Evolutionary conservation across 2,797 vertebrate genomes (phyloP).

Genomic region (Poecilia picta): DNA sequence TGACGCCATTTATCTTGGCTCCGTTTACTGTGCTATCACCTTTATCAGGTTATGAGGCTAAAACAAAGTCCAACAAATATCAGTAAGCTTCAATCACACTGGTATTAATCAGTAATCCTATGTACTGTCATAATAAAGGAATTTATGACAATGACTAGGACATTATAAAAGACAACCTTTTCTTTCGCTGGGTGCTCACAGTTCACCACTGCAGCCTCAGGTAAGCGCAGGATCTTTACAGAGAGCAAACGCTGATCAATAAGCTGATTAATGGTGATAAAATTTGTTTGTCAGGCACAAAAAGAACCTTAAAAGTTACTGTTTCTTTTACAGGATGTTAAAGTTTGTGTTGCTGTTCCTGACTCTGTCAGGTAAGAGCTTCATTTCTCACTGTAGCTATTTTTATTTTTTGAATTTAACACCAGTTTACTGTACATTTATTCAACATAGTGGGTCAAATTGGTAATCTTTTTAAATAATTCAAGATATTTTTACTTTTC

Average conservation of each 20-base stretch:
- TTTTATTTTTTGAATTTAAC: not conserved
- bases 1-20: not conserved
- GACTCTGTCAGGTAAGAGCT: conserved; percentile 74
- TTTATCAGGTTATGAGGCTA: conserved; percentile 14
- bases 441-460: not conserved
- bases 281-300: too few species aligned
- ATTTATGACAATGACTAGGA: conserved; percentile 43
- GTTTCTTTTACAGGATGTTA: conserved; percentile 71
- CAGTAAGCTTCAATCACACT: conserved; percentile 1
- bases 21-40: conserved; percentile 4
- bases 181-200: conserved; percentile 9
- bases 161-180: conserved; percentile 19
- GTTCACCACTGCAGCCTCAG: conserved; percentile 34
- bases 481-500: not conserved
- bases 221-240: conserved; percentile 35
- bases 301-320: not conserved
- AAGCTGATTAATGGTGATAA: not conserved
- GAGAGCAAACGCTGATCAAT: not conserved
- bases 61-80: conserved; percentile 51
- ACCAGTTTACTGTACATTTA: not conserved
- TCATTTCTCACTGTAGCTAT: not conserved
- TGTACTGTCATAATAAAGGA: not conserved
- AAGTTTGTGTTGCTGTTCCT: conserved; percentile 61
- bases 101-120: conserved; percentile 31
- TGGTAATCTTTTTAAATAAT: not conserved